Base-by-base conservation (phyloP, 2,888 invertebrate genomes). In the Allacma fusca region DNA sequence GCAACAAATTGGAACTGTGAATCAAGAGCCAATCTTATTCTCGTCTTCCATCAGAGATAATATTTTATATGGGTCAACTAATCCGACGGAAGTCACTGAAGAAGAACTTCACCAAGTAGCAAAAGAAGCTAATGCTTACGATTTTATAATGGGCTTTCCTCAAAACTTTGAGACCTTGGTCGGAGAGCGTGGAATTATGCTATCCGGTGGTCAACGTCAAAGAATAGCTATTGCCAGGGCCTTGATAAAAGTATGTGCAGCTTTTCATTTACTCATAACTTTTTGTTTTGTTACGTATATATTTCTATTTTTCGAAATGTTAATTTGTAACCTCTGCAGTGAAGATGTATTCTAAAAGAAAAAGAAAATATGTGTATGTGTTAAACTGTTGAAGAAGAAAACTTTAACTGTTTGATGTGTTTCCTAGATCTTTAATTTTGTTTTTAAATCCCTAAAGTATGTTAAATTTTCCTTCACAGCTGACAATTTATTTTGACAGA, bases 201-300 rank as follows among this genome's bases (percentile, higher is more conserved):
- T 98, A 65, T 96, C 96, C 85, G 97, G 97, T 43, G 97, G 97
- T 0, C 97, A 97, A 87, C 94, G 94, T 85, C 97, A 97, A 86
- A 89, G 83, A 83, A 93, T 97, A 29, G 97, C 97, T 34, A 96
- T 97, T 84, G 97, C 97, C 0, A 88, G 97, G 82, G 97, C 97
- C 19, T 90, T 97, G 44, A 91, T 96, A 70, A 95, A 95, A 90
- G 94, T 93, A 85, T 83, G n/a, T 78, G 16, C 40, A 13, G 26
- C 21, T n/a, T 70, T 50, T 21, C 13, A 21, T 24, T 43, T 7
- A 24, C 12, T 71, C 5, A 13, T 9, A 68, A 4, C 29, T 34
- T 16, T 34, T 68, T 40, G 4, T 29, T 4, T 7, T 34, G 21
- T 65, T 75, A 19, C 16, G 50, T 24, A 5, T 28, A 16, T 57